Evolutionary conservation across 2,888 invertebrate species (phyloP), one percentile per base, ranked within the genome.

Genomic region (Cerastis rubricosa): DNA sequence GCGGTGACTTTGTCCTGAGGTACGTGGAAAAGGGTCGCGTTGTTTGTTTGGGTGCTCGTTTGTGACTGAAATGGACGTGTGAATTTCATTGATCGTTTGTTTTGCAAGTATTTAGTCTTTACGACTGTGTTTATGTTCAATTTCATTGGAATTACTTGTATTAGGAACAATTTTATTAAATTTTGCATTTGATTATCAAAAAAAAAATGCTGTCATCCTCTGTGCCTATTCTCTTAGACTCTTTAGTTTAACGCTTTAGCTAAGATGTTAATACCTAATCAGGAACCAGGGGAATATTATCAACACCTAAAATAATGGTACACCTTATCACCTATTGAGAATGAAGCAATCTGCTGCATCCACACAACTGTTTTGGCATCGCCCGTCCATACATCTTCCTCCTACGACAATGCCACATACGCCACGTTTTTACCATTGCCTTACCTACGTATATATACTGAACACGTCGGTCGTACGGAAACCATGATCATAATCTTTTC

Each of bases 41-140:
- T 76, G 78, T 86, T 77, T 83, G 74, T 85, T 85, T 85, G 35
- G 67, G 61, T 72, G 17, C 22, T 66, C 57, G 12, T 68, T 71
- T 71, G 43, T 63, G 40, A 71, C 54, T 61, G 25, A 49, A 76
- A 65, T 45, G 45, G 35, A 71, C n/a, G 63, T 51, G 45, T 29
- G 29, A 35, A 57, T 70, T 67, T 73, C 25, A 80, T 80, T 70
- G 80, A 69, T n/a, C 59, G 17, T 69, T 35, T 57, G 17, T 47
- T 45, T 69, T 61, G 17, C 7, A 7, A 68, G 35, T 64, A 47
- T 74, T 68, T 66, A 57, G 49, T 51, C 25, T 51, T 22, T 2
- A 43, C 43, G 11, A 40, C 25, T 63, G 12, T 35, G 22, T 49
- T 51, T n/a, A 3, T 40, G 22, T 47, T 51, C 25, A 35, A 57